Percentiles rank a stretch among this genome's conserved stretches.
Conservation (phyloP, 2,888 invertebrate genomes). For the Pollenia griseotomentosa region DNA sequence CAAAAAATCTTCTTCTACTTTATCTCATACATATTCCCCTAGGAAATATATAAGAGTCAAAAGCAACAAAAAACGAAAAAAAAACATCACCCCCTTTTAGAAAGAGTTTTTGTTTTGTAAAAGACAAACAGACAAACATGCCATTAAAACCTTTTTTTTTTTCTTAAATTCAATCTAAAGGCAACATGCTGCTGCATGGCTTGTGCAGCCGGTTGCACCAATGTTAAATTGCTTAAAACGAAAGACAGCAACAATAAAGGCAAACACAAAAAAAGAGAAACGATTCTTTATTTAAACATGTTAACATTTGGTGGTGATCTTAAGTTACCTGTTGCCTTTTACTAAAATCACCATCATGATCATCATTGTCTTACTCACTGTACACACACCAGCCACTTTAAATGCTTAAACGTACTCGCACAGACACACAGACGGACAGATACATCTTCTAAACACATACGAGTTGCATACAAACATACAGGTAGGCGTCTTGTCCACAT, state of each 20-base stretch:
- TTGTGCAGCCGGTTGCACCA: conserved; percentile 65
- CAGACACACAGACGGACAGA: conserved; percentile 11
- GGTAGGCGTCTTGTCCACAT: conserved; percentile 71
- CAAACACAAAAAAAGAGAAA: conserved; percentile 29
- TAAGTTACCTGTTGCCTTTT: conserved; percentile 71
- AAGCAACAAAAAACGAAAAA: conserved; percentile 14
- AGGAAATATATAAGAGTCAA: conserved; percentile 47
- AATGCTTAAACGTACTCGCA: conserved; percentile 25
- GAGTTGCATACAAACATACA: conserved; percentile 44
- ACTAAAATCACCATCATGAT: conserved; percentile 55
- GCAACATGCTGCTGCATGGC: conserved; percentile 33
- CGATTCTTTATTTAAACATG: conserved; percentile 65
- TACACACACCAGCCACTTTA: conserved; percentile 29
- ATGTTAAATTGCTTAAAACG: conserved; percentile 60
- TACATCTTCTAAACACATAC: conserved; percentile 28
- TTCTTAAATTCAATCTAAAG: conserved; percentile 11
- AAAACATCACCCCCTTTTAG: conserved; percentile 59
- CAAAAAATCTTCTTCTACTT: conserved; percentile 28
- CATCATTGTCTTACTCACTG: conserved; percentile 33
- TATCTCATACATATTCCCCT: conserved; percentile 46
- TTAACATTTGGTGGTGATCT: conserved; percentile 70
- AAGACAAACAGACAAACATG: conserved; percentile 69
- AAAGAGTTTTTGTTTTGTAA: conserved; percentile 42
- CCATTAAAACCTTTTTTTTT: conserved; percentile 51
- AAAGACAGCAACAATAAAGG: background rate